Percentiles rank a stretch among this genome's conserved stretches.
Evolutionary conservation across 2,888 invertebrate species (phyloP).

Genomic region (Odontomyia ornata): DNA sequence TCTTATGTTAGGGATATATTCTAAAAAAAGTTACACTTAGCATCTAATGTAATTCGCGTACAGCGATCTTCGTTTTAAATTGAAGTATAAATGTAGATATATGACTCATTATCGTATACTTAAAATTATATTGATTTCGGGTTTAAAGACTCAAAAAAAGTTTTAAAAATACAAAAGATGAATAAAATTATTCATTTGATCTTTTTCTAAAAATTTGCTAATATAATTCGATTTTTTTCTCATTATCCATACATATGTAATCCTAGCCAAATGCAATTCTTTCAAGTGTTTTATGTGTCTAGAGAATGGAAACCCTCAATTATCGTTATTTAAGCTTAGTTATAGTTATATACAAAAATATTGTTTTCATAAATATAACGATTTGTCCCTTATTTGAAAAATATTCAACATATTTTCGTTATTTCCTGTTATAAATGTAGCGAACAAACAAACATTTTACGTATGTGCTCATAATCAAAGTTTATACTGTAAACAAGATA

Average conservation of each 20-base stretch:
- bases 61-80: background rate
- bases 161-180: background rate
- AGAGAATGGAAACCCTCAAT: background rate
- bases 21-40: conserved; percentile 11
- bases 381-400: conserved; percentile 27
- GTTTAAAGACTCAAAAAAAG: background rate
- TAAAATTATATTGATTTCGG: background rate
- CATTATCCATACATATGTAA: background rate
- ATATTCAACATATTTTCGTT: conserved; percentile 26
- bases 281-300: background rate
- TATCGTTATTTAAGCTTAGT: background rate
- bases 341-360: conserved; percentile 23
- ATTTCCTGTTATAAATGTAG: conserved; percentile 26
- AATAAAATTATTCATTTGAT: background rate
- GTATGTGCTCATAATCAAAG: background rate
- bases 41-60: background rate
- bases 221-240: background rate
- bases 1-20: conserved; percentile 12
- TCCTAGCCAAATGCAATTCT: conserved; percentile 15
- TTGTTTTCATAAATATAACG: conserved; percentile 28
- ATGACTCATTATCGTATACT: background rate
- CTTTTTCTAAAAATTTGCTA: background rate
- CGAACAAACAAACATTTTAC: conserved; percentile 34
- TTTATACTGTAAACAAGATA: conserved; percentile 22
- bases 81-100: background rate